phyloP scores from a whole-genome alignment of 23 tunicate genomes.

The Botrylloides violaceus region DNA sequence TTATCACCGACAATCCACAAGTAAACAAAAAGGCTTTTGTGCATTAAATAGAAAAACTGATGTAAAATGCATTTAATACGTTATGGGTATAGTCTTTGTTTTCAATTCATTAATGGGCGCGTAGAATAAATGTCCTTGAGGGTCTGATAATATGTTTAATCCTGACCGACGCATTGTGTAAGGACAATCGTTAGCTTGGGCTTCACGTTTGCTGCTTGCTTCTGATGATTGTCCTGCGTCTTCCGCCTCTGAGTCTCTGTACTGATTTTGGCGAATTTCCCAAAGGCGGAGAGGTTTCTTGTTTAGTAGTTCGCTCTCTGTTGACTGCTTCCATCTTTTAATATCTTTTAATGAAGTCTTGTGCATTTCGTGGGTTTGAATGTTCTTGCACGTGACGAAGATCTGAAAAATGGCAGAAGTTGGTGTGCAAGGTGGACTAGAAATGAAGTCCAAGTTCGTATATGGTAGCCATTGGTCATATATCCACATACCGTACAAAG shows the following conservation, averaged over 20 bases:
- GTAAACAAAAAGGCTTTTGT: too few species aligned
- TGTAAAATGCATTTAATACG: not conserved
- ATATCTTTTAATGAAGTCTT: slow-evolving; percentile 8
- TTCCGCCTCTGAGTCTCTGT: slow-evolving; percentile 6
- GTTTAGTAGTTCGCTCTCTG: slow-evolving; percentile 22
- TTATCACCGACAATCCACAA: too few species aligned
- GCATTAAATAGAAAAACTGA: too few species aligned
- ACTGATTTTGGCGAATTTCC: slow-evolving; percentile 1
- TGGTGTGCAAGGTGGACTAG: too few species aligned
- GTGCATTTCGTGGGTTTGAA: slow-evolving; percentile 23
- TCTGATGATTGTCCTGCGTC: not conserved
- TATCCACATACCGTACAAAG: too few species aligned
- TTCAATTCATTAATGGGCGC: slow-evolving; percentile 17
- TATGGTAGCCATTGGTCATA: too few species aligned
- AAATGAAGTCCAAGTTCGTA: too few species aligned
- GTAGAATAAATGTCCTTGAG: slow-evolving; percentile 16
- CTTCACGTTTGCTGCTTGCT: too few species aligned
- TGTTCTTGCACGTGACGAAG: slow-evolving; percentile 20
- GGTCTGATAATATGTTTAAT: slow-evolving; percentile 17
- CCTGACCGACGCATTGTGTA: slow-evolving; percentile 28
- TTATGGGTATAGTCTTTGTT: not conserved
- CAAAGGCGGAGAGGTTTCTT: slow-evolving; percentile 10
- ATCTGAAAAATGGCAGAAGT: too few species aligned
- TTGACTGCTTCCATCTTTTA: slow-evolving; percentile 13
- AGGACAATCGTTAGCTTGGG: not conserved